Base-by-base conservation (phyloP, 2,888 invertebrate genomes). In the Diadegma fenestrale region DNA sequence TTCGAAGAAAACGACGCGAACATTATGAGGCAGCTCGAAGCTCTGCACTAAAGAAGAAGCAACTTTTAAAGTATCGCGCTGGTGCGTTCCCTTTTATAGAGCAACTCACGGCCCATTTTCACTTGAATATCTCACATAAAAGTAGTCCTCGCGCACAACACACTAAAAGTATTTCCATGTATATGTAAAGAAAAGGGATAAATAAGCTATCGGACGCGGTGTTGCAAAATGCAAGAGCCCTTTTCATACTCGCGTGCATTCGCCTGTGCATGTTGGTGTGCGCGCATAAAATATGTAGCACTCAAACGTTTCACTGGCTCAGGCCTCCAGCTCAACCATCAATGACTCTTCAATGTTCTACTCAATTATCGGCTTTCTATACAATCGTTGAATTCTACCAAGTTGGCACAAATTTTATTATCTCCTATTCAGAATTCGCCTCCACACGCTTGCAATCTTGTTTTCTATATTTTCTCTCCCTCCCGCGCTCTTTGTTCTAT, bases 311-410 rank as follows among this genome's bases (percentile, higher is more conserved):
- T 71, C 68, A 26, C 33, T 45, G 22, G 45, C 30, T 69, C 73
- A 37, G 68, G 68, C 63, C 26, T 45, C 14, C 63, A 69, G 19
- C 48, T 14, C 37, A 61, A 68, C 26, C 51, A 17, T 45, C 43
- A 54, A 45, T 73, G 84, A 81, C 82, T 85, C 75, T 85, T 82
- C 79, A 85, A 82, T 85, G 79, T 82, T 48, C 63, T n/a, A 75
- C 85, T 79, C 69, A 79, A 85, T 82, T 79, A 82, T 79, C 48
- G 85, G 75, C 79, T 85, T 85, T 82, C 75, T 41, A 48, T 82
- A 79, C 54, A 79, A 71, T 79, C 61, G 26, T 72, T 77, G 64
- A 51, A 48, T 51, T 78, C 43, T 7, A 58, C 5, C 2, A n/a
- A 66, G 64, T 14, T 51, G 41, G 71, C n/a, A 37, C 73, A 71